phyloP scores from a whole-genome alignment of 92 coral and sea anemone genomes.

The Siderastrea siderea region DNA sequence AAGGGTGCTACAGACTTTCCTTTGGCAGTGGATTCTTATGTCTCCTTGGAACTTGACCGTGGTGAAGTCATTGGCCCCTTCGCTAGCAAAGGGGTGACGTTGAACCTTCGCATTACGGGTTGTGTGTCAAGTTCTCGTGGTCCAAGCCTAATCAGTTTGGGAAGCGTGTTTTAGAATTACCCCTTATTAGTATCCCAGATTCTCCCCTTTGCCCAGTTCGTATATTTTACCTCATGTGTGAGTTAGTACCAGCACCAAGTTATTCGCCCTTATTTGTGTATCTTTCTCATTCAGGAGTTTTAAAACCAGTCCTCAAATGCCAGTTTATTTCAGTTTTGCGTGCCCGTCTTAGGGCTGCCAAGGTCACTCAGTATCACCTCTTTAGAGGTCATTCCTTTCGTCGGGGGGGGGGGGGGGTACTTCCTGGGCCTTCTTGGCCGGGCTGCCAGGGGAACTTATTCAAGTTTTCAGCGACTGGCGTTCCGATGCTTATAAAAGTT shows the following conservation, averaged over 20 bases:
- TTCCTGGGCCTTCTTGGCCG: slow-evolving; percentile 39
- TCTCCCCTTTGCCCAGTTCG: slow-evolving; percentile 20
- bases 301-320: slow-evolving; percentile 4
- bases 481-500: slow-evolving; percentile 51
- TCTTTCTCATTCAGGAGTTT: slow-evolving; percentile 8
- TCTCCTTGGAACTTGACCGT: no score
- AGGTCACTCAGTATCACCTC: not conserved
- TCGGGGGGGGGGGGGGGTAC: slow-evolving; percentile 38
- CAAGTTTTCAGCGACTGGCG: slow-evolving; percentile 62
- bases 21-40: not conserved
- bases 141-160: slow-evolving; percentile 41
- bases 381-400: slow-evolving; percentile 64
- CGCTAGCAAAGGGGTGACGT: slow-evolving; percentile 13
- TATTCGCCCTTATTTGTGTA: not conserved
- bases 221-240: slow-evolving; percentile 39
- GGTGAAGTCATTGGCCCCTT: no score
- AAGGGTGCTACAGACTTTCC: slow-evolving; percentile 33
- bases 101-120: not conserved
- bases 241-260: slow-evolving; percentile 7
- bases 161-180: slow-evolving; percentile 14
- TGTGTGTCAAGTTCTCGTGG: slow-evolving; percentile 20
- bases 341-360: not conserved
- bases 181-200: slow-evolving; percentile 1
- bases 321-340: slow-evolving; percentile 12
- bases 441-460: slow-evolving; percentile 45